Conservation (phyloP, 2,888 invertebrate species). For the Cryptocephalus primarius region DNA sequence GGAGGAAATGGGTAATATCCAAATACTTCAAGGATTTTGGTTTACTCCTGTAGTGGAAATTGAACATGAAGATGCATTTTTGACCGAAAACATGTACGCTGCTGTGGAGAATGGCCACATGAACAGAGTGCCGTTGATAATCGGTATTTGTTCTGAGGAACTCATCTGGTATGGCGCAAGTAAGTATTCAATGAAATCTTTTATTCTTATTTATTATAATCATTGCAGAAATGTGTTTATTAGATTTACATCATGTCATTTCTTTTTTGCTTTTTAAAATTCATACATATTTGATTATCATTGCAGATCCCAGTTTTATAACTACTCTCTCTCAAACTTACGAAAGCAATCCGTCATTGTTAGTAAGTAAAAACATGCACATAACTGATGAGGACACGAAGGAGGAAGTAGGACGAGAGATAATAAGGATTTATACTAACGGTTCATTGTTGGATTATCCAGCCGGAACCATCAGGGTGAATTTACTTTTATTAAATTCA, state of each 20-base stretch:
- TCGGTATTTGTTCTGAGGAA: conserved; percentile 18
- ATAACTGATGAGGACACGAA: neutral
- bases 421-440: conserved; percentile 3
- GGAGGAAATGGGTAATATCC: conserved; percentile 11
- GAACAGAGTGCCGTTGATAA: conserved; percentile 14
- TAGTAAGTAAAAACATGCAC: conserved; percentile 4
- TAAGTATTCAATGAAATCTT: conserved; percentile 12
- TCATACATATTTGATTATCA: too few relatives aligned
- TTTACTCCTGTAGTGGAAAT: conserved; percentile 16
- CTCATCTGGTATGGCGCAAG: neutral
- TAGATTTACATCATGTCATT: too few relatives aligned
- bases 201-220: too few relatives aligned
- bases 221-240: too few relatives aligned
- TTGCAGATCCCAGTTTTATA: neutral
- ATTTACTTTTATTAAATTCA: neutral
- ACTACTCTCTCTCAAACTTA: neutral
- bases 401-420: neutral
- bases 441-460: conserved; percentile 2
- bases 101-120: conserved; percentile 12
- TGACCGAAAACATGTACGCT: conserved; percentile 15
- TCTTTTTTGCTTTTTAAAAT: too few relatives aligned
- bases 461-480: conserved; percentile 2
- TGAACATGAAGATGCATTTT: conserved; percentile 14
- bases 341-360: neutral
- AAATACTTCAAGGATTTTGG: conserved; percentile 15